phyloP scores from a whole-genome alignment of 2,888 invertebrate genomes.

The Muscina levida region DNA sequence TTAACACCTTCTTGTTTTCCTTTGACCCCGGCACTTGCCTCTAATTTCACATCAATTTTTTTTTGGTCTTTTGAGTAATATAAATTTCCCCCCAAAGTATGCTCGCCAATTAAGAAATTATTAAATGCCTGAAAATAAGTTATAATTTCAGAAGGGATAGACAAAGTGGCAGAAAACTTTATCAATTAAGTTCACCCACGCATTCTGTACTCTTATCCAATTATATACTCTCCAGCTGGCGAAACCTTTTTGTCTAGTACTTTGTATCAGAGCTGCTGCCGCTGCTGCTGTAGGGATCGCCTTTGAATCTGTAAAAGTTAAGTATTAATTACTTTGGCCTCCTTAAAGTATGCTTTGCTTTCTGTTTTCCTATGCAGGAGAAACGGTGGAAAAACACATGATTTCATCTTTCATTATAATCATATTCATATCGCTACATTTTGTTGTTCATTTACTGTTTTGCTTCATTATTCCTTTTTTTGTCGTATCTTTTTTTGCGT shows the following conservation, averaged over 20 bases:
- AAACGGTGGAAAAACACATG: slow-evolving; percentile 23
- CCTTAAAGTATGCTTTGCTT: slow-evolving; percentile 44
- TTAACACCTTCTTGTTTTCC: too few species aligned
- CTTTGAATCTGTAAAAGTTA: slow-evolving; percentile 36
- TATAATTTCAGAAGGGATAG: slow-evolving; percentile 15
- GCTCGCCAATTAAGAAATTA: slow-evolving; percentile 22
- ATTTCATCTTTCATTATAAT: slow-evolving; percentile 56
- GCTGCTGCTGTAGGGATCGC: slow-evolving; percentile 18
- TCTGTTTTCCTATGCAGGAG: slow-evolving; percentile 1
- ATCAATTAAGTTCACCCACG: slow-evolving; percentile 35
- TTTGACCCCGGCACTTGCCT: too few species aligned
- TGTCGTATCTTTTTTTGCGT: not conserved
- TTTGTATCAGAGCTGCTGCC: not conserved
- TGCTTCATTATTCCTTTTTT: slow-evolving; percentile 18
- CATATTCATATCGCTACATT: slow-evolving; percentile 51
- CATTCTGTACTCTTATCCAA: too few species aligned
- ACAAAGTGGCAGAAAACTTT: slow-evolving; percentile 28
- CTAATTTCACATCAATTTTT: too few species aligned
- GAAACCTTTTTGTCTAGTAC: not conserved
- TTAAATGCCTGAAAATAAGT: slow-evolving; percentile 49
- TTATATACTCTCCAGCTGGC: not conserved
- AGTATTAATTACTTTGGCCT: slow-evolving; percentile 61
- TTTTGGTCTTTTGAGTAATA: too few species aligned
- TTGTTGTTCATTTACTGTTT: slow-evolving; percentile 11
- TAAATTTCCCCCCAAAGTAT: slow-evolving; percentile 2